These are phyloP conservation scores for Athene cunicularia DNA, from an alignment of 2,113 vertebrate species.

Conservation along the genomic window DNA sequence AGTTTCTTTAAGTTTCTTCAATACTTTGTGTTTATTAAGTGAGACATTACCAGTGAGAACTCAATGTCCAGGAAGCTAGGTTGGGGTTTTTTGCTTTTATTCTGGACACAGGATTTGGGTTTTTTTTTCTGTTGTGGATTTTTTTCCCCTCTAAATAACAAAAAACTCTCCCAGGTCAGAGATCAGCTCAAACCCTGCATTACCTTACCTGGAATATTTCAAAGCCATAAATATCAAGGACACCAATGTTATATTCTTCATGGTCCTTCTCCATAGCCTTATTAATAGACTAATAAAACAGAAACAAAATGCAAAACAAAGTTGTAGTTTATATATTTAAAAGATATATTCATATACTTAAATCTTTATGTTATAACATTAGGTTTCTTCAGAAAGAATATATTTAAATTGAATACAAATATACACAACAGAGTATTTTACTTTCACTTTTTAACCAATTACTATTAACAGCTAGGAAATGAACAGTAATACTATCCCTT, in stretches of 20 bases:
- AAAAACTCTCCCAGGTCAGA: neutral
- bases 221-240: constrained; percentile 98
- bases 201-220: constrained; percentile 94
- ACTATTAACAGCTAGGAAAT: neutral
- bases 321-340: neutral
- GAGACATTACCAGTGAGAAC: constrained; percentile 10
- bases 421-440: neutral
- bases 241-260: constrained; percentile 92
- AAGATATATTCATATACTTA: neutral
- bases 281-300: constrained; percentile 89
- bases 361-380: neutral
- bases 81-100: neutral
- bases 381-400: neutral
- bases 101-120: neutral
- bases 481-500: neutral
- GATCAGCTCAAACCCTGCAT: neutral
- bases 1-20: constrained; percentile 30
- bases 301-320: neutral
- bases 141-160: neutral
- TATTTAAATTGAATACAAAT: neutral
- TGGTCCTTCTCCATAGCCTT: constrained; percentile 96
- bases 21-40: neutral
- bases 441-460: neutral
- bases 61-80: neutral
- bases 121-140: neutral